Percentiles rank a stretch among this genome's conserved stretches.
Conservation (phyloP, 92 coral and sea anemone species). For the Virgularia gustaviana region DNA sequence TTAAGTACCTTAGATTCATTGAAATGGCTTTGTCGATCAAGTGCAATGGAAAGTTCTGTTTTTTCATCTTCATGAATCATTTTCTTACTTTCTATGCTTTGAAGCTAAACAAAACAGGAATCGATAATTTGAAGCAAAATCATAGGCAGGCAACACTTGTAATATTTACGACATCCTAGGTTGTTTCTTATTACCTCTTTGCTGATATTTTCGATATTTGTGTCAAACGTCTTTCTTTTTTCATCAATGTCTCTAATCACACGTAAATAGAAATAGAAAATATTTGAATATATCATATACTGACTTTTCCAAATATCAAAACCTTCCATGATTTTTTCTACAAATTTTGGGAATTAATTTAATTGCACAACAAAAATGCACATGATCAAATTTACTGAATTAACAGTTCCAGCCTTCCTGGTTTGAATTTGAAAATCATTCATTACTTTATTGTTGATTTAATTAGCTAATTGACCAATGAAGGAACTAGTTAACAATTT, state of each 20-base stretch:
- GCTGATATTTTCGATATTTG: conserved; percentile 72
- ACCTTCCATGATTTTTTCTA: too few relatives aligned
- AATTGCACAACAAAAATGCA: too few relatives aligned
- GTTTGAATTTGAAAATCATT: too few relatives aligned
- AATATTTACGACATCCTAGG: not conserved
- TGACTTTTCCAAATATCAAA: too few relatives aligned
- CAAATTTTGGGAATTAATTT: too few relatives aligned
- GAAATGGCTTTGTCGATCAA: conserved; percentile 82
- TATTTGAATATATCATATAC: too few relatives aligned
- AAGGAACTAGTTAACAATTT: too few relatives aligned
- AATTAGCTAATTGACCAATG: too few relatives aligned
- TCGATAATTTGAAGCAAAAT: not conserved
- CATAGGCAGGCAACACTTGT: not conserved
- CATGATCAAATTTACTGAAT: too few relatives aligned
- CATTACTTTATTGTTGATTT: too few relatives aligned
- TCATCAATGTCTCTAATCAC: conserved; percentile 78
- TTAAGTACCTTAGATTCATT: conserved; percentile 79
- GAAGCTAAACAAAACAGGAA: conserved; percentile 54
- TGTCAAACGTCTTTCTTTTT: conserved; percentile 69
- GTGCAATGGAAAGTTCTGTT: conserved; percentile 80
- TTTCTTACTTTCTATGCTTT: conserved; percentile 70
- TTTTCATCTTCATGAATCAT: conserved; percentile 78
- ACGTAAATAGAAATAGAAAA: too few relatives aligned
- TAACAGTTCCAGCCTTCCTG: too few relatives aligned
- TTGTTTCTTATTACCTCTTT: conserved; percentile 66